Evolutionary conservation across 2,888 invertebrate genomes (phyloP), one percentile per base, ranked within the genome.

Genomic region (Drosophila formosana): DNA sequence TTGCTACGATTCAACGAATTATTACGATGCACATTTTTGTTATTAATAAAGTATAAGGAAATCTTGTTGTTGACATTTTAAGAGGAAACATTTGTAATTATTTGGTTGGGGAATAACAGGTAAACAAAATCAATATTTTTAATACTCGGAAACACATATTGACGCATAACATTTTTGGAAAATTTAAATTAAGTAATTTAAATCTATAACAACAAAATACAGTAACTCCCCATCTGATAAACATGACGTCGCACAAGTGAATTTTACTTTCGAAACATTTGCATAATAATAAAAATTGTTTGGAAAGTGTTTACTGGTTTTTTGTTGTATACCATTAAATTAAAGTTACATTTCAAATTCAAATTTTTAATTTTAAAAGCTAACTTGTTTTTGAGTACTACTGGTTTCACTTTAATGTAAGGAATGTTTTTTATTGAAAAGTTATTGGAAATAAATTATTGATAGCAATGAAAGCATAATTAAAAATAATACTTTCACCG

Each of bases 1-100:
- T 43, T 37, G 43, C 41, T 45, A 49, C 75, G 72, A 76, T 8
- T 51, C 30, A 52, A 28, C 77, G 72, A 74, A 26, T 13, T n/a
- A 43, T 23, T 18, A 39, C 49, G 39, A 50, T 68, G 39, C 34
- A 13, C n/a, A 60, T 68, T 5, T 55, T 52, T 76, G 50, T 76
- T 73, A 55, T 61, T 72, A 28, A 55, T 63, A 51, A 53, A 49
- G 32, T 39, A 41, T 51, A 61, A 53, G 23, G 60, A 56, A 37
- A 67, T 60, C 49, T 46, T 61, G 18, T 18, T 75, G 28, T 63
- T 51, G 32, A 56, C 25, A 60, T 8, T 52, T n/a, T 23, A 51
- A 39, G n/a, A 0, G 34, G 28, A 39, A 6, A 3, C 3, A 3
- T 7, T 47, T 56, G 28, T 5, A 2, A 39, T 39, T 13, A 8